A percentile compares a stretch with the other conserved stretches of the same genome.
Evolutionary conservation across 2,888 invertebrate genomes (phyloP).

Genomic region (Xestia xanthographa): DNA sequence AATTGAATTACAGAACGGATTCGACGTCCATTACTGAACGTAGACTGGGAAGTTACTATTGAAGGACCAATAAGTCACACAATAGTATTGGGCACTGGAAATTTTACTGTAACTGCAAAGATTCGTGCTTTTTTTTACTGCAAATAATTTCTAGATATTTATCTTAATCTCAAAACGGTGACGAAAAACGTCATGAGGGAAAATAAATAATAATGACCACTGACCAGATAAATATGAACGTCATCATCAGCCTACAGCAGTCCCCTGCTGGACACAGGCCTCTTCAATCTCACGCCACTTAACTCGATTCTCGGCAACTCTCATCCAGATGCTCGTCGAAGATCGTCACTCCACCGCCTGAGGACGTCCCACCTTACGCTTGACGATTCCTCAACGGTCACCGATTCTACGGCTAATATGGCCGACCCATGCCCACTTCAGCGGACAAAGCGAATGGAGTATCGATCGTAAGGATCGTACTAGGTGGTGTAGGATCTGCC

Average conservation of each 20-base stretch:
- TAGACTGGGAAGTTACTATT: not conserved
- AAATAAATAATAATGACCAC: no score
- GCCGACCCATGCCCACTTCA: not conserved
- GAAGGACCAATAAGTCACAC: not conserved
- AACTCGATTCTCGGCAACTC: not conserved
- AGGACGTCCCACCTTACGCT: not conserved
- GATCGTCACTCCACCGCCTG: not conserved
- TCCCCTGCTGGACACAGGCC: not conserved
- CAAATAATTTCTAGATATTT: not conserved
- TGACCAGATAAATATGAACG: no score
- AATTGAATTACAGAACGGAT: conserved; percentile 40
- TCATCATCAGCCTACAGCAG: not conserved
- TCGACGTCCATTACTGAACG: not conserved
- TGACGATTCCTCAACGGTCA: not conserved
- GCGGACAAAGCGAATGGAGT: not conserved
- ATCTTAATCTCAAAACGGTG: not conserved
- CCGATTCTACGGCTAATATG: not conserved
- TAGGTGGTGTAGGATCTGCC: not conserved
- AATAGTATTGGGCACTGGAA: no score
- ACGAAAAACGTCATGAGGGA: not conserved
- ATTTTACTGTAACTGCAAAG: not conserved
- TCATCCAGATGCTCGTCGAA: not conserved
- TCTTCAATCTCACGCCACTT: not conserved
- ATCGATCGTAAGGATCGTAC: no score
- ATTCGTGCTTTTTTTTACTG: not conserved